Evolutionary conservation across 1,140 invertebrate genomes (phyloP).

Genomic region (Heliothis subflexa): DNA sequence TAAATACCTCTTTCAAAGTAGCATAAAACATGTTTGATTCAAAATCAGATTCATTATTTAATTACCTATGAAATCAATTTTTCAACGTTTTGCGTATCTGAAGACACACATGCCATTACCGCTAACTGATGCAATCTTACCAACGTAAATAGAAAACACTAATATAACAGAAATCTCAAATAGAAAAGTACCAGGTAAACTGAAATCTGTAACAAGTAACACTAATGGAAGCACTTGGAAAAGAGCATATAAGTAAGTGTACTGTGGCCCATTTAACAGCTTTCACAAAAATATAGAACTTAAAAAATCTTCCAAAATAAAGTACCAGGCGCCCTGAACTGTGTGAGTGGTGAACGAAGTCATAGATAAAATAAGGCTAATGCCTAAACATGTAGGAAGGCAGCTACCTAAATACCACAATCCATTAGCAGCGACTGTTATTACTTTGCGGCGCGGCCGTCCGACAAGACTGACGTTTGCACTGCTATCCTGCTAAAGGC

Average conservation of each 20-base stretch:
- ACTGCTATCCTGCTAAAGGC: conserved; percentile 55
- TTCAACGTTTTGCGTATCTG: too few relatives aligned
- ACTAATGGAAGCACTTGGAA: neutral
- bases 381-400: conserved; percentile 37
- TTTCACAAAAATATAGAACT: neutral
- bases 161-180: too few relatives aligned
- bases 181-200: too few relatives aligned
- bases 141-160: too few relatives aligned
- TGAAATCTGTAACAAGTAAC: too few relatives aligned
- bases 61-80: too few relatives aligned
- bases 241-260: neutral
- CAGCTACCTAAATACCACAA: conserved; percentile 50
- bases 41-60: too few relatives aligned
- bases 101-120: too few relatives aligned
- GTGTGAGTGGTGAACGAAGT: conserved; percentile 28
- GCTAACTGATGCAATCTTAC: too few relatives aligned
- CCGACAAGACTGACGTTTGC: conserved; percentile 61
- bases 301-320: neutral
- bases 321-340: conserved; percentile 15
- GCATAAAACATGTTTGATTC: too few relatives aligned
- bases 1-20: too few relatives aligned
- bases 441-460: conserved; percentile 54
- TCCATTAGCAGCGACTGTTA: conserved; percentile 62
- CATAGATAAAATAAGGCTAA: conserved; percentile 39
- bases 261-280: too few relatives aligned